Evolutionary conservation across 2,888 invertebrate species (phyloP).

Genomic region (Eulithis testata): DNA sequence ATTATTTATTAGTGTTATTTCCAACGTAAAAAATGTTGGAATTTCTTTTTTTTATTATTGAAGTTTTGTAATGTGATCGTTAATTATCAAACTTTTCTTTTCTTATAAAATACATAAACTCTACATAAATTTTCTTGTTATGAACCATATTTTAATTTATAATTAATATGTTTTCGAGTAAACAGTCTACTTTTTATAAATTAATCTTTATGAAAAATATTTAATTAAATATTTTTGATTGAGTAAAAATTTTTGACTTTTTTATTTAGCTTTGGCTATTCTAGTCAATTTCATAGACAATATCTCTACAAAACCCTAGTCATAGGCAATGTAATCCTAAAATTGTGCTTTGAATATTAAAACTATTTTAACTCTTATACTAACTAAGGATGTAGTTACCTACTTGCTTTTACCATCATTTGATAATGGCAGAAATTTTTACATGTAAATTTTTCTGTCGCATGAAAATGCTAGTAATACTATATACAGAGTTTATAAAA

Average conservation of each 20-base stretch:
- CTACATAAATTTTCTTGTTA: conserved; percentile 5
- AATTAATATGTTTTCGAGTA: conserved; percentile 16
- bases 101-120: neutral
- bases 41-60: neutral
- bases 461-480: neutral
- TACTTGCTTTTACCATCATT: neutral
- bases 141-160: neutral
- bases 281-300: conserved; percentile 79
- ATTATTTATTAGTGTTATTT: too few relatives aligned
- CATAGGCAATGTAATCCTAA: conserved; percentile 31
- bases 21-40: neutral
- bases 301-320: conserved; percentile 52
- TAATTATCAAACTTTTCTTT: conserved; percentile 17
- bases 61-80: neutral
- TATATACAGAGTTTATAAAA: neutral
- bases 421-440: neutral
- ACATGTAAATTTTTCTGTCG: too few relatives aligned
- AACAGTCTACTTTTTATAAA: conserved; percentile 18
- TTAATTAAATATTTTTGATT: conserved; percentile 8
- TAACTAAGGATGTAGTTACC: neutral
- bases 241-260: conserved; percentile 12
- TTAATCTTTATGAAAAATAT: conserved; percentile 19
- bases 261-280: conserved; percentile 21
- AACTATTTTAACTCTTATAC: conserved; percentile 9
- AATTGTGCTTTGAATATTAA: conserved; percentile 36